Conservation (phyloP, 2,113 vertebrate genomes). For the Cyrtonyx montezumae region DNA sequence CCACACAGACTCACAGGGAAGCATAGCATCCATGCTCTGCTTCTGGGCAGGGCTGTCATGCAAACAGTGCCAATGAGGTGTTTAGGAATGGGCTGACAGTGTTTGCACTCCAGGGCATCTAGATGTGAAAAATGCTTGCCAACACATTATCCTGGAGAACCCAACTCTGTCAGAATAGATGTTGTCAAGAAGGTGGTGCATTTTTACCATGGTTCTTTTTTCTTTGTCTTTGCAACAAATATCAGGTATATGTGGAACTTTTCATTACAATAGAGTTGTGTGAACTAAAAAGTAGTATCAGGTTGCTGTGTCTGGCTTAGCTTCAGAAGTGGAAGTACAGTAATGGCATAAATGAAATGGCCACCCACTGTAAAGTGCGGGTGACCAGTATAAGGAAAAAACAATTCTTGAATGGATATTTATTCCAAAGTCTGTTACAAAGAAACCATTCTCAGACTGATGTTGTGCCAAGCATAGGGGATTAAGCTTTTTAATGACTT, state of each 20-base stretch:
- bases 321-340: slow-evolving; percentile 71
- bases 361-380: slow-evolving; percentile 78
- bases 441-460: slow-evolving; percentile 75
- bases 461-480: slow-evolving; percentile 73
- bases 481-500: slow-evolving; percentile 67
- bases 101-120: not conserved
- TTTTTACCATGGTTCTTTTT: slow-evolving; percentile 33
- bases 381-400: slow-evolving; percentile 67
- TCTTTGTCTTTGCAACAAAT: slow-evolving; percentile 21
- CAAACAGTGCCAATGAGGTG: not conserved
- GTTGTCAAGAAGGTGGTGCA: slow-evolving; percentile 40
- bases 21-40: not conserved
- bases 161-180: slow-evolving; percentile 1
- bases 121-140: not conserved
- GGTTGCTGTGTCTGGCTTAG: slow-evolving; percentile 68
- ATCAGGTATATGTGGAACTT: slow-evolving; percentile 24
- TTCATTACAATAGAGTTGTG: not conserved
- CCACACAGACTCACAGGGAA: not conserved
- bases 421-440: slow-evolving; percentile 69
- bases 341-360: slow-evolving; percentile 58
- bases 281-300: slow-evolving; percentile 16
- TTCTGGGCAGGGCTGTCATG: not conserved
- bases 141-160: not conserved
- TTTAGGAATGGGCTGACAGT: not conserved
- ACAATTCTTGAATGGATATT: slow-evolving; percentile 72